Evolutionary conservation across 2,888 invertebrate species (phyloP).

Genomic region (Apantesis nais): DNA sequence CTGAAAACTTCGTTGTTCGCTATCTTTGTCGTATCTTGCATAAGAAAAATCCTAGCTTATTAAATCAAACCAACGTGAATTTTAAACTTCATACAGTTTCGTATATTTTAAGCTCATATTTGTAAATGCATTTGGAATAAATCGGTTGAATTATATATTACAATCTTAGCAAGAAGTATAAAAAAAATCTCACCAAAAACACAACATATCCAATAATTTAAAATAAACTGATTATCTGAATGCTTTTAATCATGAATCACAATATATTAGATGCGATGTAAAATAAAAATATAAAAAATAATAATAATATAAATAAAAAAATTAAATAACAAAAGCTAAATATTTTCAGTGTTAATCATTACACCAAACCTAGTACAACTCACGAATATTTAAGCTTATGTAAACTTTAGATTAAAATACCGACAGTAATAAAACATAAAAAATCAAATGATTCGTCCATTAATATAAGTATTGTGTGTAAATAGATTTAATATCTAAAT

Average conservation of each 20-base stretch:
- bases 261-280: conserved; percentile 26
- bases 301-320: conserved; percentile 43
- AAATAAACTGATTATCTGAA: neutral
- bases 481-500: conserved; percentile 36
- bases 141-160: neutral
- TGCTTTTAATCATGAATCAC: conserved; percentile 32
- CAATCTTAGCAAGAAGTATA: neutral
- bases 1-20: conserved; percentile 72
- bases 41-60: conserved; percentile 65
- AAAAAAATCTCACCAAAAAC: neutral
- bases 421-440: conserved; percentile 17
- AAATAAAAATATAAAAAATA: conserved; percentile 17
- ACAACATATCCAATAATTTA: neutral
- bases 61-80: conserved; percentile 32
- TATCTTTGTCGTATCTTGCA: conserved; percentile 61
- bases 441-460: conserved; percentile 36
- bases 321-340: conserved; percentile 11
- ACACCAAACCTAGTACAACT: conserved; percentile 42
- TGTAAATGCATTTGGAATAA: conserved; percentile 2
- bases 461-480: conserved; percentile 38
- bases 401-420: conserved; percentile 25
- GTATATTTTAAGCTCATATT: conserved; percentile 17
- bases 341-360: conserved; percentile 27
- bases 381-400: conserved; percentile 28
- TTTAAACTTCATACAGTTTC: conserved; percentile 17